A percentile compares a stretch with the other conserved stretches of the same genome.
Conservation (phyloP, 2,113 vertebrate genomes). For the Burhinus bistriatus region DNA sequence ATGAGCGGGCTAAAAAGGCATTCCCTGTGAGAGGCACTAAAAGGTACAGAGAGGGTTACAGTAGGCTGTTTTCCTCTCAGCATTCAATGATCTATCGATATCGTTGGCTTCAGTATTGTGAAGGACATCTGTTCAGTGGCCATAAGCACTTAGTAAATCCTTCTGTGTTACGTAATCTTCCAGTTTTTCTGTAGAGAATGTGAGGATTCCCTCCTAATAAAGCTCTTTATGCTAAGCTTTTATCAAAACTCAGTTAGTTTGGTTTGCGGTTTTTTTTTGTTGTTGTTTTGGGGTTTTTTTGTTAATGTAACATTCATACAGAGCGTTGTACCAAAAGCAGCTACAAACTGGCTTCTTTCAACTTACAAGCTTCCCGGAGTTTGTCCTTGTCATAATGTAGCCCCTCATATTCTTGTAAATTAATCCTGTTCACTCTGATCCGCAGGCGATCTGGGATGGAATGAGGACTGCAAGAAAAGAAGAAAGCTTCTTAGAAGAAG, state of each 20-base stretch:
- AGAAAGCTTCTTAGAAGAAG: slow-evolving; percentile 19
- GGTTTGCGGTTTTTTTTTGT: background rate
- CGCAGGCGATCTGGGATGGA: slow-evolving; percentile 92
- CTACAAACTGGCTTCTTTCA: background rate
- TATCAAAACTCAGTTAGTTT: background rate
- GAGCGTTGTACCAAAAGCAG: background rate
- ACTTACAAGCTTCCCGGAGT: slow-evolving; percentile 94
- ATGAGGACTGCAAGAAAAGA: slow-evolving; percentile 84
- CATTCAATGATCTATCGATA: background rate
- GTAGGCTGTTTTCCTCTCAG: background rate
- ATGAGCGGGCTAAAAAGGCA: background rate
- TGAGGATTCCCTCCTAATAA: background rate
- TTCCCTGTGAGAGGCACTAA: background rate
- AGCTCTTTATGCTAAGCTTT: background rate
- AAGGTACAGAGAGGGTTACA: background rate
- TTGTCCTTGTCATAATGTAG: slow-evolving; percentile 95
- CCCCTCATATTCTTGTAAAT: slow-evolving; percentile 92
- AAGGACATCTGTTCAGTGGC: slow-evolving; percentile 12
- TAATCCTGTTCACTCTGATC: slow-evolving; percentile 93
- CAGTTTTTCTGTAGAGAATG: background rate
- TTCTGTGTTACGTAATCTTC: background rate
- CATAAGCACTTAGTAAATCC: slow-evolving; percentile 24
- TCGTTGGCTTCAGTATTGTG: background rate
- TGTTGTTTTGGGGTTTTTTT: background rate
- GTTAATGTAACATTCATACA: background rate